Percentiles rank a stretch among this genome's conserved stretches.
Conservation (phyloP, 2,888 invertebrate species). For the Strigamia crassipes region DNA sequence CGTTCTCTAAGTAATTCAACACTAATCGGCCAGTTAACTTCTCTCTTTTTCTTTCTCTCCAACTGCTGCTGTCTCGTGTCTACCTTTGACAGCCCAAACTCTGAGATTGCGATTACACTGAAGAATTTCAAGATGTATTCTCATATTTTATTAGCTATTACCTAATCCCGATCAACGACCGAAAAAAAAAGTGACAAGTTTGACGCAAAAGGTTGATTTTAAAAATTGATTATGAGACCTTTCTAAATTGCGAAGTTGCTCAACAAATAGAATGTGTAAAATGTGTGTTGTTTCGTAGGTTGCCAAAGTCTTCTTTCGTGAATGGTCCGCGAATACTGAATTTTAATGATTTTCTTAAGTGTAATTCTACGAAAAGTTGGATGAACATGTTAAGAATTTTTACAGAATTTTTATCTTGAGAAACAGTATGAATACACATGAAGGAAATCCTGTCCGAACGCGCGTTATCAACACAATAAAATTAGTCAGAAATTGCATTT, state of each 20-base stretch:
- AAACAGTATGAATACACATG: constrained; percentile 43
- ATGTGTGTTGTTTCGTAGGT: no score
- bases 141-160: constrained; percentile 11
- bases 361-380: not conserved
- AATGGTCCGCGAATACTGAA: not conserved
- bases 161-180: not conserved
- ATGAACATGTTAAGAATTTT: not conserved
- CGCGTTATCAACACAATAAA: constrained; percentile 38
- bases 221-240: no score
- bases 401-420: constrained; percentile 8
- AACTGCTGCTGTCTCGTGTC: constrained; percentile 22
- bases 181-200: not conserved
- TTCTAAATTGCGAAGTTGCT: no score
- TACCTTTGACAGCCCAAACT: constrained; percentile 15
- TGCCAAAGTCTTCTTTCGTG: not conserved
- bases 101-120: not conserved
- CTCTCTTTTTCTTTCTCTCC: constrained; percentile 18
- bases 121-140: constrained; percentile 27
- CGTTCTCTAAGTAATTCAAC: constrained; percentile 42
- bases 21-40: constrained; percentile 42
- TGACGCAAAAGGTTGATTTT: not conserved
- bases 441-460: constrained; percentile 44
- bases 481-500: constrained; percentile 40
- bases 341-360: not conserved
- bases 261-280: no score